Percentiles rank a stretch among this genome's conserved stretches.
These are phyloP conservation scores for Zaprionus lineosus DNA, from an alignment of 2,888 invertebrate species.

Conservation along the genomic window DNA sequence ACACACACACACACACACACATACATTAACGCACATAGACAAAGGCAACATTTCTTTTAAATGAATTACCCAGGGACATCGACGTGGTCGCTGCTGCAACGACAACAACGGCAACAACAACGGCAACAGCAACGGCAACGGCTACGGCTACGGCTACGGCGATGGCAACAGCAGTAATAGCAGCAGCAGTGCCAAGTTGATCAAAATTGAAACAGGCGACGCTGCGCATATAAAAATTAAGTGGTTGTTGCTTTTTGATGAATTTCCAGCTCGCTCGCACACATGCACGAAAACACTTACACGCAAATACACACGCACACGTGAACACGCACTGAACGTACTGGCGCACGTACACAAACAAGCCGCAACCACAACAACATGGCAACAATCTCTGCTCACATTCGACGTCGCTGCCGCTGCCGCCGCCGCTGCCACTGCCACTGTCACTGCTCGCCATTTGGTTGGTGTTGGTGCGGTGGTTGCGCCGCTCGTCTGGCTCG, in stretches of 20 bases:
- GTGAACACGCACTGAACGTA: no score
- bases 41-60: constrained; percentile 51
- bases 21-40: no score
- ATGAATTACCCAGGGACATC: constrained; percentile 53
- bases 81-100: neutral
- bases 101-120: neutral
- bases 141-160: neutral
- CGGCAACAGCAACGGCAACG: constrained; percentile 6
- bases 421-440: constrained; percentile 42
- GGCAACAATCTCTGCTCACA: constrained; percentile 76
- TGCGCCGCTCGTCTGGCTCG: constrained; percentile 13
- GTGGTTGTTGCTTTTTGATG: constrained; percentile 78
- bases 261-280: constrained; percentile 79
- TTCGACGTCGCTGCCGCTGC: constrained; percentile 42
- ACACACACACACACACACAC: constrained; percentile 2
- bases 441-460: constrained; percentile 33
- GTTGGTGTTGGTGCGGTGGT: constrained; percentile 44
- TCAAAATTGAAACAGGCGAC: constrained; percentile 74
- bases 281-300: constrained; percentile 7
- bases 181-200: constrained; percentile 57
- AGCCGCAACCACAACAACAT: constrained; percentile 62
- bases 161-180: constrained; percentile 1
- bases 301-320: neutral
- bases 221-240: constrained; percentile 74
- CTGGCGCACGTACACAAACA: neutral